Percentiles rank a stretch among this genome's conserved stretches.
Evolutionary conservation across 2,888 invertebrate genomes (phyloP).

Genomic region (Callimorpha dominula): DNA sequence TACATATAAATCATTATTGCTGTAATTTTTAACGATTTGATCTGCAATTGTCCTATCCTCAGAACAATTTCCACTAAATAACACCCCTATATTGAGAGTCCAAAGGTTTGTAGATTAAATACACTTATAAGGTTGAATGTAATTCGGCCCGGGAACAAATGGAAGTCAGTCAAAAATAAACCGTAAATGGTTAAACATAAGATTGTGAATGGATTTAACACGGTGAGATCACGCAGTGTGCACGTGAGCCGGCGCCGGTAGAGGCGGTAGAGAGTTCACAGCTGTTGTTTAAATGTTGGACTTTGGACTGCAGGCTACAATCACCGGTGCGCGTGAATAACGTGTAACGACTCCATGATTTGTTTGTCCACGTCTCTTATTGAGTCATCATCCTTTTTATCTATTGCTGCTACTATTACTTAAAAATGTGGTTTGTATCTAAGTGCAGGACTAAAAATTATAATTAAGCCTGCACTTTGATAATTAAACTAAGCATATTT

Average conservation of each 20-base stretch:
- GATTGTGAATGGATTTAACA: conserved; percentile 42
- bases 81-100: conserved; percentile 43
- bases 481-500: neutral
- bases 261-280: conserved; percentile 75
- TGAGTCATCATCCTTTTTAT: conserved; percentile 45
- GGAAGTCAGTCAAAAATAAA: conserved; percentile 18
- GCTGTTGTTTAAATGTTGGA: conserved; percentile 75
- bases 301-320: conserved; percentile 80
- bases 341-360: conserved; percentile 59
- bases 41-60: conserved; percentile 39
- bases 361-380: conserved; percentile 56
- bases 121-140: conserved; percentile 39
- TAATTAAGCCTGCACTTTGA: neutral
- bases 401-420: conserved; percentile 12
- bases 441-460: neutral
- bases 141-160: conserved; percentile 43
- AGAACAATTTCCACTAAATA: conserved; percentile 37
- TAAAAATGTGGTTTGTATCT: neutral
- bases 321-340: conserved; percentile 76
- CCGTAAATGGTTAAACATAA: conserved; percentile 23
- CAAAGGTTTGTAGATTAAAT: conserved; percentile 48
- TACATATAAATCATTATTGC: conserved; percentile 7
- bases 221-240: conserved; percentile 69
- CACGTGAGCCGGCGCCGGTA: conserved; percentile 71
- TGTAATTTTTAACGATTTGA: conserved; percentile 32